A percentile compares a stretch with the other conserved stretches of the same genome.
Conservation (phyloP, 2,888 invertebrate species). For the Steinernema hermaphroditum region DNA sequence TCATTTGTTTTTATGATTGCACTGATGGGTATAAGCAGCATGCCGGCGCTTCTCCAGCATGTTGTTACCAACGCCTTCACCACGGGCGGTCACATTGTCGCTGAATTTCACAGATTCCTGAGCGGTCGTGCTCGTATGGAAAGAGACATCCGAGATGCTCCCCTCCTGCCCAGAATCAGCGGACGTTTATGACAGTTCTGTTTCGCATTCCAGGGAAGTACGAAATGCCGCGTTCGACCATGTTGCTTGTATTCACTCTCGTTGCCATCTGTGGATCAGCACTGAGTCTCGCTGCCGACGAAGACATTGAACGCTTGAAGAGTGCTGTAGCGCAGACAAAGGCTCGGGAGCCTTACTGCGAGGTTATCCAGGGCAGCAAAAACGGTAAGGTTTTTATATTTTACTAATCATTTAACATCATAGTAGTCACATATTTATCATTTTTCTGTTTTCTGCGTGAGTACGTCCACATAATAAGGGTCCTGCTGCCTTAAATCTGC, state of each 20-base stretch:
- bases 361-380: conserved; percentile 7
- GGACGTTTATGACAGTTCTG: conserved; percentile 12
- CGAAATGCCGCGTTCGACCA: conserved; percentile 12
- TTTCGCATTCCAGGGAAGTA: not conserved
- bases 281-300: not conserved
- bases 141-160: not conserved
- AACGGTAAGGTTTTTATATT: conserved; percentile 16
- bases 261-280: not conserved
- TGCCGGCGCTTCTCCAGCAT: not conserved
- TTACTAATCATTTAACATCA: too few relatives aligned
- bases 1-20: conserved; percentile 20
- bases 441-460: too few relatives aligned
- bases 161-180: not conserved
- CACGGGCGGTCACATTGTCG: not conserved
- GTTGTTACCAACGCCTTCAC: not conserved
- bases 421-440: too few relatives aligned
- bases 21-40: not conserved
- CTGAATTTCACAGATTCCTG: conserved; percentile 17
- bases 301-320: not conserved
- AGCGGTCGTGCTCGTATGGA: conserved; percentile 12
- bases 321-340: too few relatives aligned
- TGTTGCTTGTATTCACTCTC: not conserved
- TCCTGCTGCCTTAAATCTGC: too few relatives aligned
- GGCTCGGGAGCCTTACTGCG: not conserved
- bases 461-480: too few relatives aligned